These are phyloP conservation scores for Argyresthia goedartella DNA, from an alignment of 2,888 invertebrate species.

Conservation along the genomic window DNA sequence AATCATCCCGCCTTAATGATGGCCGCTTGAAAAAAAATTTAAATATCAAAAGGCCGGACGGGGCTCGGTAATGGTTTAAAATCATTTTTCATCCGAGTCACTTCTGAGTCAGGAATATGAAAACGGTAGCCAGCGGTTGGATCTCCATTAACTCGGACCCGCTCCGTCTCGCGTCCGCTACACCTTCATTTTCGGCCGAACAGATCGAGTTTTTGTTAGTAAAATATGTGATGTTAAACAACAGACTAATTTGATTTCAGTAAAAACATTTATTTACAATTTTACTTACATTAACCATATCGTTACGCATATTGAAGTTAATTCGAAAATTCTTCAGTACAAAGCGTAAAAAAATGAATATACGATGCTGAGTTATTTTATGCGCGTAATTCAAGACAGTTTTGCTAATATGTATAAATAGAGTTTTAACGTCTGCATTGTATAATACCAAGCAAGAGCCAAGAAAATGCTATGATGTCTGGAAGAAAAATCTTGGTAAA, in stretches of 20 bases:
- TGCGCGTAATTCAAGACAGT: no score
- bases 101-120: slow-evolving; percentile 61
- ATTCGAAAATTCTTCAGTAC: no score
- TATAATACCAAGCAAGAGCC: no score
- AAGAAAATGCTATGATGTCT: no score
- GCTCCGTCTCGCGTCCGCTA: slow-evolving; percentile 45
- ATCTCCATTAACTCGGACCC: slow-evolving; percentile 54
- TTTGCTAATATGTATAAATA: no score
- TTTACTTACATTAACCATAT: background rate
- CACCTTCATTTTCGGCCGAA: slow-evolving; percentile 14
- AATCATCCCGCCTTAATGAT: slow-evolving; percentile 66
- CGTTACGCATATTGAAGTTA: no score
- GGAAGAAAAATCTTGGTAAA: no score
- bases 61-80: slow-evolving; percentile 69
- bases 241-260: background rate
- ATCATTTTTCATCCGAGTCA: slow-evolving; percentile 69
- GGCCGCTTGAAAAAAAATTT: slow-evolving; percentile 70
- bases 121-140: slow-evolving; percentile 61
- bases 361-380: no score
- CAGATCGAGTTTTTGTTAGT: no score
- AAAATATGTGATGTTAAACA: background rate
- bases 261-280: slow-evolving; percentile 5
- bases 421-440: no score
- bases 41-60: slow-evolving; percentile 71
- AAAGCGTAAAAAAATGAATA: no score